phyloP scores from a whole-genome alignment of 2,888 invertebrate species.

The Pteria penguin region DNA sequence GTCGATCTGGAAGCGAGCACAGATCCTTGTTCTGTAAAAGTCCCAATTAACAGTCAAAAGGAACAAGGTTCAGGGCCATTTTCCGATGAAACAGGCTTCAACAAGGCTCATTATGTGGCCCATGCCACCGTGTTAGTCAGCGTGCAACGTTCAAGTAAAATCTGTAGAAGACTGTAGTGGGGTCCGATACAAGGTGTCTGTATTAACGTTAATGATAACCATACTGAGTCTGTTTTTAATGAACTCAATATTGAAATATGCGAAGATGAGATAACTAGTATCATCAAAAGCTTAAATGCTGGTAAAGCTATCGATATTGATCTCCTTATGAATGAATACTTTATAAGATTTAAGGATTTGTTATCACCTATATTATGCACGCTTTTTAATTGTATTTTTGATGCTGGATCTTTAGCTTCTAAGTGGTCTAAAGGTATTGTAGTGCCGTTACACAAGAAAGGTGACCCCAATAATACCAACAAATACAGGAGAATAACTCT shows the following conservation, averaged over 20 bases:
- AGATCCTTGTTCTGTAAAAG: no score
- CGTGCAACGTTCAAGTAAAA: no score
- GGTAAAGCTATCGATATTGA: slow-evolving; percentile 35
- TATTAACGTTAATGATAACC: no score
- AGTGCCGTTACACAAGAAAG: slow-evolving; percentile 45
- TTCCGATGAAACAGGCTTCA: no score
- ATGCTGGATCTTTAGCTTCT: slow-evolving; percentile 26
- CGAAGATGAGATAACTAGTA: slow-evolving; percentile 10
- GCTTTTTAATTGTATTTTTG: slow-evolving; percentile 38
- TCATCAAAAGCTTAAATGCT: not conserved
- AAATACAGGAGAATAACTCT: slow-evolving; percentile 43
- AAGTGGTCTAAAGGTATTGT: slow-evolving; percentile 38
- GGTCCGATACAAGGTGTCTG: no score
- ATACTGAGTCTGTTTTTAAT: slow-evolving; percentile 12
- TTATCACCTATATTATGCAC: slow-evolving; percentile 5
- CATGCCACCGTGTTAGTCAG: no score
- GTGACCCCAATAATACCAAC: slow-evolving; percentile 28
- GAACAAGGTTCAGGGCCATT: no score
- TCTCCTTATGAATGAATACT: slow-evolving; percentile 38
- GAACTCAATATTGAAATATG: slow-evolving; percentile 5
- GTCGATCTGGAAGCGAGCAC: no score
- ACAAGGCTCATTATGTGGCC: no score
- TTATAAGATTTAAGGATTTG: slow-evolving; percentile 23
- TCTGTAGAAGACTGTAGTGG: no score
- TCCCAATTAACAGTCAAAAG: no score